Percentiles rank a stretch among this genome's conserved stretches.
Evolutionary conservation across 2,888 invertebrate genomes (phyloP).

Genomic region (Rhagonycha lutea): DNA sequence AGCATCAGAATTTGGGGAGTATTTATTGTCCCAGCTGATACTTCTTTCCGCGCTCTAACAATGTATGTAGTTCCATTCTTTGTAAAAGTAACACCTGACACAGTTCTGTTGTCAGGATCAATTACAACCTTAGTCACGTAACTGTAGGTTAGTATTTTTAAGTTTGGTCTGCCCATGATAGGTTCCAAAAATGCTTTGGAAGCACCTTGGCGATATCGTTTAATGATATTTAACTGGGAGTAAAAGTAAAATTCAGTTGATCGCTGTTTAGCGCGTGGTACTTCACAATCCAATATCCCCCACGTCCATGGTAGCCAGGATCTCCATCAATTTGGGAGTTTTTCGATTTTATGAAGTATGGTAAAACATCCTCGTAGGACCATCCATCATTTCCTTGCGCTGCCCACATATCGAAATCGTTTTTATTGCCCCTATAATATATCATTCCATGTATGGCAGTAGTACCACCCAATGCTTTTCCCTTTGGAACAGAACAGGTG

Average conservation of each 20-base stretch:
- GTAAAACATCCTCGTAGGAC: conserved; percentile 49
- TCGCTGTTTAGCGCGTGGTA: conserved; percentile 60
- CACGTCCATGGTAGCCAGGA: conserved; percentile 66
- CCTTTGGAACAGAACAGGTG: conserved; percentile 28
- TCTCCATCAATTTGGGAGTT: conserved; percentile 53
- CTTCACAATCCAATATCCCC: conserved; percentile 70
- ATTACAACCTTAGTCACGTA: conserved; percentile 69
- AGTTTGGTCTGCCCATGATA: conserved; percentile 64
- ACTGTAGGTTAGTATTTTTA: conserved; percentile 71
- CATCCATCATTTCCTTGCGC: conserved; percentile 51
- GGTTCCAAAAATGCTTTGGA: conserved; percentile 77
- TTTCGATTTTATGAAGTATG: conserved; percentile 45
- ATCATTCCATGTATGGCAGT: conserved; percentile 32
- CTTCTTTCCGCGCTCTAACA: conserved; percentile 69
- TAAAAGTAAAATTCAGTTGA: conserved; percentile 60
- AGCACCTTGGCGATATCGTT: conserved; percentile 65
- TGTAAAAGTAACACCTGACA: conserved; percentile 68
- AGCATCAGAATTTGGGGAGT: conserved; percentile 83
- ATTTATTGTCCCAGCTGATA: conserved; percentile 78
- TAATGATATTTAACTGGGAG: conserved; percentile 62
- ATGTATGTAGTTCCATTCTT: conserved; percentile 60
- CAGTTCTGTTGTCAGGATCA: conserved; percentile 61
- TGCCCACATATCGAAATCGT: conserved; percentile 30
- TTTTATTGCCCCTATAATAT: conserved; percentile 29
- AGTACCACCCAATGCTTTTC: conserved; percentile 33